These are phyloP conservation scores for Regulus satrapa DNA, from an alignment of 2,113 vertebrate genomes.

Conservation along the genomic window DNA sequence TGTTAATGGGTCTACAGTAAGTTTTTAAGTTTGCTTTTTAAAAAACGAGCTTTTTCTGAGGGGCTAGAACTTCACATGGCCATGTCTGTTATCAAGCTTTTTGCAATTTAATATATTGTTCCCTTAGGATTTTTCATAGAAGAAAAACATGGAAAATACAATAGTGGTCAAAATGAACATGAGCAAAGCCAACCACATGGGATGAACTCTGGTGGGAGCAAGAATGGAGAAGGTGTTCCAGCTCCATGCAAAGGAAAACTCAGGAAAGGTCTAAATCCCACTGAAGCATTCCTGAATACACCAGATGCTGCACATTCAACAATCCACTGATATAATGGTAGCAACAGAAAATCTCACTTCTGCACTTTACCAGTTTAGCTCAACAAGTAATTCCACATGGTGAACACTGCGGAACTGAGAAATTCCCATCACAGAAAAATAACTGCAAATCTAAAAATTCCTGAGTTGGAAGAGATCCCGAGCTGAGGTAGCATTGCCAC, in stretches of 20 bases:
- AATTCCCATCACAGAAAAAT: not conserved
- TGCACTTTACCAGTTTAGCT: not conserved
- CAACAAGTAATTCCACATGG: not conserved
- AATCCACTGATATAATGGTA: accelerated
- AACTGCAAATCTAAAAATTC: not conserved
- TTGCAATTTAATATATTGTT: not conserved
- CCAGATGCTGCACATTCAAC: not conserved
- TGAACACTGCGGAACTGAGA: not conserved
- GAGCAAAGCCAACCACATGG: accelerated
- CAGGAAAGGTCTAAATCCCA: not conserved
- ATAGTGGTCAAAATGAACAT: not conserved
- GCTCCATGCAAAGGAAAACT: not conserved
- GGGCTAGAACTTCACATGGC: not conserved
- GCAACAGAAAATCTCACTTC: not conserved
- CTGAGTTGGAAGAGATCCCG: not conserved
- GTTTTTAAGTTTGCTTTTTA: not conserved
- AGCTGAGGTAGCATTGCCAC: not conserved
- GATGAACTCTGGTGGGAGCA: not conserved
- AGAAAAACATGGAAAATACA: not conserved
- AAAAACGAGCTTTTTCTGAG: not conserved
- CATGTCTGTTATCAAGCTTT: not conserved
- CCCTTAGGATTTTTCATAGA: not conserved
- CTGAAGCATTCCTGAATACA: not conserved
- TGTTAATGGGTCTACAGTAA: not conserved
- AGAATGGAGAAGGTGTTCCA: not conserved